These are phyloP conservation scores for Drosophila chauvacae DNA, from an alignment of 1,140 invertebrate species.

Conservation along the genomic window DNA sequence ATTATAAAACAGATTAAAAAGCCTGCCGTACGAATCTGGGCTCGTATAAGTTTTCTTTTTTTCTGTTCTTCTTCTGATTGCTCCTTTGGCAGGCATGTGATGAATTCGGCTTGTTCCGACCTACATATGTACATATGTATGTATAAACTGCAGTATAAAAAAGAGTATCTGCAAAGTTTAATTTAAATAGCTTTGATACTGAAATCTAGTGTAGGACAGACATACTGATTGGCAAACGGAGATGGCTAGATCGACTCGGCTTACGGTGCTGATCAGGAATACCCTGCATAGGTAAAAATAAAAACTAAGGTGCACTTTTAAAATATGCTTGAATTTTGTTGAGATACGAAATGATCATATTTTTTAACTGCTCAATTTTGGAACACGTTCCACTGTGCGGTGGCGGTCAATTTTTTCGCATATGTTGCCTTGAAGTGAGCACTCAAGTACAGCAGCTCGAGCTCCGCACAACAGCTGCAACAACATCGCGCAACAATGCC, in stretches of 20 bases:
- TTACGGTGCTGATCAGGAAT: not conserved
- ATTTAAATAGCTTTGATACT: too few relatives aligned
- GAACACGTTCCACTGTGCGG: not conserved
- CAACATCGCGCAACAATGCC: conserved; percentile 35
- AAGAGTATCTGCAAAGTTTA: too few relatives aligned
- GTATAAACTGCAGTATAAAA: too few relatives aligned
- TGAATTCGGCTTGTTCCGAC: too few relatives aligned
- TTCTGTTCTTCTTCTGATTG: too few relatives aligned
- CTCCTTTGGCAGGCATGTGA: too few relatives aligned
- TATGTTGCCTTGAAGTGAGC: conserved; percentile 67
- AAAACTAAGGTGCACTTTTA: not conserved
- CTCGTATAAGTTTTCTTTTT: too few relatives aligned
- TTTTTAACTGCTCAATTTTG: not conserved
- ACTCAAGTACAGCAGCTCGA: conserved; percentile 61
- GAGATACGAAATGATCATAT: not conserved
- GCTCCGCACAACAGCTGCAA: conserved; percentile 32
- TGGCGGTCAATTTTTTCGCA: conserved; percentile 75
- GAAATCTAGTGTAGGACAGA: too few relatives aligned
- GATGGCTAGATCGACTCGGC: not conserved
- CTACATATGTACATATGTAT: too few relatives aligned
- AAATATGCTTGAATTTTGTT: not conserved
- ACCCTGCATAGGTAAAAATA: not conserved
- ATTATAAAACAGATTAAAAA: too few relatives aligned
- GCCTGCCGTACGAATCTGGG: too few relatives aligned
- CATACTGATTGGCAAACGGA: not conserved